phyloP scores from a whole-genome alignment of 2,797 vertebrate genomes.

The Oreonectes daqikongensis region DNA sequence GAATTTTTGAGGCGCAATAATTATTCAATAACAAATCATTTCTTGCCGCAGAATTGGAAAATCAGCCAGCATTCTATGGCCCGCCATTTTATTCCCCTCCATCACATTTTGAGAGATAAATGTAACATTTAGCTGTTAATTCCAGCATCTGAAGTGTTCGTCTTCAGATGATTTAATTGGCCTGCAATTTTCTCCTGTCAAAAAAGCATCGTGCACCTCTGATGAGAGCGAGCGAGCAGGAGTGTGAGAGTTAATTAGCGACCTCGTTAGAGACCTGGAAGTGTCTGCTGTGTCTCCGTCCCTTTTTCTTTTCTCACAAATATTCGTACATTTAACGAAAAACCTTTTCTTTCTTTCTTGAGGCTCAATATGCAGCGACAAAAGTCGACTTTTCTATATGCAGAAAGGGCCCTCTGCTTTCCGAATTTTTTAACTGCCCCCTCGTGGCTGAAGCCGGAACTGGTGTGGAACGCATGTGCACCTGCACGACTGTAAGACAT shows the following conservation, averaged over 20 bases:
- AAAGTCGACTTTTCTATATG: neutral
- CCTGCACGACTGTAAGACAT: too few relatives aligned
- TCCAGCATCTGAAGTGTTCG: slow-evolving; percentile 79
- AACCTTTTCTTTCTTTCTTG: slow-evolving; percentile 18
- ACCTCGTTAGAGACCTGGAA: slow-evolving; percentile 83
- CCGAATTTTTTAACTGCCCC: neutral
- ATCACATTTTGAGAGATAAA: slow-evolving; percentile 69
- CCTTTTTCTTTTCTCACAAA: slow-evolving; percentile 48
- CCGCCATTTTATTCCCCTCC: slow-evolving; percentile 63
- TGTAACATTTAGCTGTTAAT: slow-evolving; percentile 80
- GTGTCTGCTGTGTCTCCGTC: slow-evolving; percentile 69
- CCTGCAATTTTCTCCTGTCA: slow-evolving; percentile 82
- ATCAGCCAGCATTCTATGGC: slow-evolving; percentile 53
- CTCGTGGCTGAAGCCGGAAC: neutral
- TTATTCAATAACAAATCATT: slow-evolving; percentile 35
- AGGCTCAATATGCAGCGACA: neutral
- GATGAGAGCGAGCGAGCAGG: slow-evolving; percentile 72
- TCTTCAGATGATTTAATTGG: slow-evolving; percentile 85
- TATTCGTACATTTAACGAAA: slow-evolving; percentile 9
- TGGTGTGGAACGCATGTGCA: too few relatives aligned
- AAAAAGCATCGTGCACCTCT: slow-evolving; percentile 78
- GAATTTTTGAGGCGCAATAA: neutral
- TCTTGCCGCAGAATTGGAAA: slow-evolving; percentile 47
- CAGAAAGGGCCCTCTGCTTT: too few relatives aligned
- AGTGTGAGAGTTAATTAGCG: slow-evolving; percentile 85